Conservation (phyloP, 2,113 vertebrate species). For the Danio rerio region GRCz12tu NC_133191.1:37505501-37506000, state of each 20-base stretch:
- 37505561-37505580: slow-evolving; percentile 8
- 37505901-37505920: slow-evolving; percentile 26
- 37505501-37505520: slow-evolving; percentile 22
- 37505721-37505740: not conserved
- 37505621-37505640: slow-evolving; percentile 23
- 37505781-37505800: slow-evolving; percentile 9
- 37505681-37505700: not conserved
- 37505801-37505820: not conserved
- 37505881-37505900: slow-evolving; percentile 32
- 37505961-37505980: not conserved
- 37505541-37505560: not conserved
- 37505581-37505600: not conserved
- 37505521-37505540: not conserved
- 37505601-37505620: slow-evolving; percentile 19
- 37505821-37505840: not conserved
- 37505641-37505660: not conserved
- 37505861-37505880: slow-evolving; percentile 10
- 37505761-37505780: not conserved
- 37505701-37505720: not conserved
- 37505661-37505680: slow-evolving; percentile 2
- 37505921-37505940: slow-evolving; percentile 23
- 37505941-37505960: slow-evolving; percentile 6
- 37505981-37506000: not conserved
- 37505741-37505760: not conserved
- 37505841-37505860: slow-evolving; percentile 16